Conservation (phyloP, 1,140 invertebrate genomes). For the Caenorhabditis brenneri region DNA sequence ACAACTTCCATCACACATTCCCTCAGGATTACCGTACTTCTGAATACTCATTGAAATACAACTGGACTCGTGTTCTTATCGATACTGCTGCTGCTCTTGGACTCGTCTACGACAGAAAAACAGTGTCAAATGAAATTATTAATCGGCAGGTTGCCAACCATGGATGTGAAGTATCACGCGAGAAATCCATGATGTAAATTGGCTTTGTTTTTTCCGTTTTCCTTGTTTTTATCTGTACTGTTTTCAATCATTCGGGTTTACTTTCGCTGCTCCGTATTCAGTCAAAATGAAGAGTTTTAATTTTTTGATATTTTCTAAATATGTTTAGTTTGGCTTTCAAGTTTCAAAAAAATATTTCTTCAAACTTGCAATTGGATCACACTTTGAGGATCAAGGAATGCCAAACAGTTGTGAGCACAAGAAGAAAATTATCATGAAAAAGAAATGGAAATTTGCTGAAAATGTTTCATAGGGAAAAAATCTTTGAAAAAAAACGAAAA, state of each 20-base stretch:
- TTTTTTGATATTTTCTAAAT: not conserved
- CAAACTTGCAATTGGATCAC: too few species aligned
- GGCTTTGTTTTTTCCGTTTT: not conserved
- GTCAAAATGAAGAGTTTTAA: constrained; percentile 23
- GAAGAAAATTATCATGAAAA: too few species aligned
- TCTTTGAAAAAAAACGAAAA: too few species aligned
- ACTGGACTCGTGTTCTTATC: constrained; percentile 82
- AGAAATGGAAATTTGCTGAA: too few species aligned
- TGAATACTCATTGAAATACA: constrained; percentile 80
- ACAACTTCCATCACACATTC: constrained; percentile 94
- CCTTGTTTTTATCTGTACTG: not conserved
- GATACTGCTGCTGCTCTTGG: constrained; percentile 81
- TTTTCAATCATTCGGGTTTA: constrained; percentile 28
- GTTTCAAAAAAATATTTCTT: not conserved
- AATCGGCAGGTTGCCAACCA: constrained; percentile 37
- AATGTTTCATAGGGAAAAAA: too few species aligned
- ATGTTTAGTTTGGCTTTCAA: not conserved
- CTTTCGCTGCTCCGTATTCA: constrained; percentile 1
- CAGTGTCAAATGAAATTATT: constrained; percentile 36
- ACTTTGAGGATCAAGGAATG: too few species aligned
- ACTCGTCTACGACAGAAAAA: constrained; percentile 84
- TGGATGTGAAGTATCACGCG: constrained; percentile 11
- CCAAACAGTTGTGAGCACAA: too few species aligned
- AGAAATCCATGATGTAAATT: not conserved
- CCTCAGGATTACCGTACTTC: constrained; percentile 90